A percentile compares a stretch with the other conserved stretches of the same genome.
Conservation (phyloP, 2,888 invertebrate species). For the Erebia palarica region DNA sequence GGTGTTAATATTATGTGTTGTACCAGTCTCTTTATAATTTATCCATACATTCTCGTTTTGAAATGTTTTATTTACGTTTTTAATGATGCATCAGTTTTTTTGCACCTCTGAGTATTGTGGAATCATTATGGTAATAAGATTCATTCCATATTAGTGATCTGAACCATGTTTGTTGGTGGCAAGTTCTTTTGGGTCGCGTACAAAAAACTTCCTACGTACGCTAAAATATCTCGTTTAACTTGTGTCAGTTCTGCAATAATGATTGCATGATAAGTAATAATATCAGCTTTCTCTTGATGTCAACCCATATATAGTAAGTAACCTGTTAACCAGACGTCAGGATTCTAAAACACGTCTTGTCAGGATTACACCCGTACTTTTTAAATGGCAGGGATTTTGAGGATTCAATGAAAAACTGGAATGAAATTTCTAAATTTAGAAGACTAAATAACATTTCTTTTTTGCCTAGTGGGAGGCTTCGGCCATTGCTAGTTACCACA, state of each 20-base stretch:
- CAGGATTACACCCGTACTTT: not conserved
- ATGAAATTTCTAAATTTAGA: not conserved
- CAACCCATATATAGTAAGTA: not conserved
- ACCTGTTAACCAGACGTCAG: not conserved
- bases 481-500: too few relatives aligned
- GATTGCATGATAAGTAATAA: not conserved
- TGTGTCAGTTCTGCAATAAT: constrained; percentile 7
- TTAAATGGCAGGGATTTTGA: not conserved
- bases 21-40: constrained; percentile 3
- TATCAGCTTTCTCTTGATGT: constrained; percentile 2
- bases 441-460: too few relatives aligned
- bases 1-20: constrained; percentile 6
- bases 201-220: constrained; percentile 59
- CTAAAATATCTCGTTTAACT: constrained; percentile 33
- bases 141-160: constrained; percentile 30
- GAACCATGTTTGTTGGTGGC: constrained; percentile 45
- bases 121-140: constrained; percentile 24
- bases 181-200: constrained; percentile 67
- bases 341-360: not conserved
- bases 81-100: not conserved
- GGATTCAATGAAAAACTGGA: not conserved
- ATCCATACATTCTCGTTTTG: not conserved
- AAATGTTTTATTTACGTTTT: constrained; percentile 1
- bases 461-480: too few relatives aligned
- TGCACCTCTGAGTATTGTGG: not conserved